Evolutionary conservation across 2,888 invertebrate genomes (phyloP).

Genomic region (Sisyra terminalis): DNA sequence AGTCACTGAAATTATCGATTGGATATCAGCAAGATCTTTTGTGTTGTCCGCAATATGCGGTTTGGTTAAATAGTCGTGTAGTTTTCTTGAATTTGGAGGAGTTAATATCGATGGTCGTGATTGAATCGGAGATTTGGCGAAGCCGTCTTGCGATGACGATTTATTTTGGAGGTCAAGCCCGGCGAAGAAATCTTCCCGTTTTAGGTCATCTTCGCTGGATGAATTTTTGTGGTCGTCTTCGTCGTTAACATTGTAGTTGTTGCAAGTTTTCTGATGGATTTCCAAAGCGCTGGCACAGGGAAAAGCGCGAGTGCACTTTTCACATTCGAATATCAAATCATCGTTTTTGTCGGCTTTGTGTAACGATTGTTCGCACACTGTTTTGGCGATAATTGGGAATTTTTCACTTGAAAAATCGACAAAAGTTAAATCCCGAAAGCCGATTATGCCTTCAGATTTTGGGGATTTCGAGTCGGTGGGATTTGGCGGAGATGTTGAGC

Average conservation of each 20-base stretch:
- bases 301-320: constrained; percentile 53
- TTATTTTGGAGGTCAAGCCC: constrained; percentile 61
- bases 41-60: constrained; percentile 29
- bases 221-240: constrained; percentile 12
- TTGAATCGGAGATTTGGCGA: constrained; percentile 3
- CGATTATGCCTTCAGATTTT: constrained; percentile 34
- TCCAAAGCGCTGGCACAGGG: constrained; percentile 50
- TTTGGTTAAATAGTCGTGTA: background rate
- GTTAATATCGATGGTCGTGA: background rate
- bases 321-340: constrained; percentile 47
- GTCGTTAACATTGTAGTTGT: constrained; percentile 11
- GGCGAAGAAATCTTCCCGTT: constrained; percentile 66
- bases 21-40: constrained; percentile 72
- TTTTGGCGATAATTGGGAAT: constrained; percentile 60
- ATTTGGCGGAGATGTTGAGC: constrained; percentile 6
- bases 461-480: constrained; percentile 15
- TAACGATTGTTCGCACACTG: constrained; percentile 49
- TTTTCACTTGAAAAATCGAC: constrained; percentile 69
- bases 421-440: constrained; percentile 55
- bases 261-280: constrained; percentile 43
- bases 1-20: constrained; percentile 65
- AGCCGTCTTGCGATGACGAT: constrained; percentile 24
- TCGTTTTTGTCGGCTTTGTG: constrained; percentile 39
- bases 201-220: constrained; percentile 37
- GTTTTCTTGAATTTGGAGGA: background rate